These are phyloP conservation scores for Chelonoidis abingdonii DNA, from an alignment of 2,113 vertebrate genomes.

Conservation along the genomic window DNA sequence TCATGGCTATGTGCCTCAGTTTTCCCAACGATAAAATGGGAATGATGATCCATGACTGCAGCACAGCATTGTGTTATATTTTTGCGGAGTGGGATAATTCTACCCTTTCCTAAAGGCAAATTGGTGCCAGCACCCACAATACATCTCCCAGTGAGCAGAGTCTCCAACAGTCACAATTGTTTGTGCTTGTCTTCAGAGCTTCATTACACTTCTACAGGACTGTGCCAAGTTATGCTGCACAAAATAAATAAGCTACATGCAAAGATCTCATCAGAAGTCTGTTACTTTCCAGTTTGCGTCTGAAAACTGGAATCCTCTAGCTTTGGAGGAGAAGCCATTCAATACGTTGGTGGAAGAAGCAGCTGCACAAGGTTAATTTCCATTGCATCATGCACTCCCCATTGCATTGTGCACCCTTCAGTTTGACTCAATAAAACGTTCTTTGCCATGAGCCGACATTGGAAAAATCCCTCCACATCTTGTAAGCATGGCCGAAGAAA, in stretches of 20 bases:
- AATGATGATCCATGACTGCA: not conserved
- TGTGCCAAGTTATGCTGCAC: not conserved
- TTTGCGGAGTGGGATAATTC: not conserved
- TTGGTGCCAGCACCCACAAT: not conserved
- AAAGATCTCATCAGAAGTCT: not conserved
- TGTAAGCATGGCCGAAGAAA: not conserved
- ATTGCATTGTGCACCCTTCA: rapidly evolving
- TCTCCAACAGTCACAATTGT: not conserved
- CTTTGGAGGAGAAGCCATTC: not conserved
- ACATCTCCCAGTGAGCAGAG: not conserved
- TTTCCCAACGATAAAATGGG: not conserved
- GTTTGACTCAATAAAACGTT: not conserved
- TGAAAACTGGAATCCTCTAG: not conserved
- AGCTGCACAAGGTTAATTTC: not conserved
- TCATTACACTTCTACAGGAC: not conserved
- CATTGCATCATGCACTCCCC: not conserved
- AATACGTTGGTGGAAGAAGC: not conserved
- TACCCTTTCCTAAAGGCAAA: not conserved
- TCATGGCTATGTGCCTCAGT: not conserved
- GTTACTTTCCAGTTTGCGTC: not conserved
- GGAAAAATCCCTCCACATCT: not conserved
- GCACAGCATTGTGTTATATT: rapidly evolving
- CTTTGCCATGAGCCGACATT: not conserved
- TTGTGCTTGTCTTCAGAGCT: not conserved
- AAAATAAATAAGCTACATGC: not conserved